Evolutionary conservation across 2,113 vertebrate species (phyloP).

Genomic region (Chaetodon auriga): DNA sequence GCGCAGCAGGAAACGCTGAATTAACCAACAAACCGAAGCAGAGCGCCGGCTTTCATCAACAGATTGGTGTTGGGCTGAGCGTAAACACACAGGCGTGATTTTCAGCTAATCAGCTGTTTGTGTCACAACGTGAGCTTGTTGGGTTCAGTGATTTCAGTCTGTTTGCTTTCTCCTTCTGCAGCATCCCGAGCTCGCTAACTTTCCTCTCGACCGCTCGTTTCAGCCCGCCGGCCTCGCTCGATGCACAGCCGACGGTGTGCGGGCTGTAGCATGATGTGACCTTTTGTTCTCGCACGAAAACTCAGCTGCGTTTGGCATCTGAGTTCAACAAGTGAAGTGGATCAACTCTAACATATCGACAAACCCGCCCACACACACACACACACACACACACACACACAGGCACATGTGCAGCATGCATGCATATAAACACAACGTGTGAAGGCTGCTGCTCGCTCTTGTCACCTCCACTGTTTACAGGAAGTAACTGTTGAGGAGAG

Average conservation of each 20-base stretch:
- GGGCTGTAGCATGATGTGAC: neutral
- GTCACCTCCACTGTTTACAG: constrained; percentile 62
- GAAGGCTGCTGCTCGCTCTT: neutral
- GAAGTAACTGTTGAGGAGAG: constrained; percentile 54
- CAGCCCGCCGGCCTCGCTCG: neutral
- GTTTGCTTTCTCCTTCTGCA: neutral
- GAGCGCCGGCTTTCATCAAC: too few relatives aligned
- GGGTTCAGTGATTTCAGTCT: neutral
- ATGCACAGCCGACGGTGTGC: neutral
- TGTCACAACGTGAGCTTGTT: too few relatives aligned
- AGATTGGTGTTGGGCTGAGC: too few relatives aligned
- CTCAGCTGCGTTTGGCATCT: neutral
- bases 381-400: neutral
- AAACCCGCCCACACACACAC: neutral
- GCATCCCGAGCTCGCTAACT: neutral
- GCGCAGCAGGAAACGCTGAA: too few relatives aligned
- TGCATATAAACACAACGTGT: neutral
- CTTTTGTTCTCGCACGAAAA: neutral
- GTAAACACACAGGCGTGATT: too few relatives aligned
- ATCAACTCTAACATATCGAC: neutral
- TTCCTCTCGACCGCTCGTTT: neutral
- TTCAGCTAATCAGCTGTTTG: too few relatives aligned
- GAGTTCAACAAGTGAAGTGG: neutral
- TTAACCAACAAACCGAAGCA: too few relatives aligned
- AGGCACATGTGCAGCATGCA: neutral